Evolutionary conservation across 2,888 invertebrate genomes (phyloP).

Genomic region (Tillus elongatus): DNA sequence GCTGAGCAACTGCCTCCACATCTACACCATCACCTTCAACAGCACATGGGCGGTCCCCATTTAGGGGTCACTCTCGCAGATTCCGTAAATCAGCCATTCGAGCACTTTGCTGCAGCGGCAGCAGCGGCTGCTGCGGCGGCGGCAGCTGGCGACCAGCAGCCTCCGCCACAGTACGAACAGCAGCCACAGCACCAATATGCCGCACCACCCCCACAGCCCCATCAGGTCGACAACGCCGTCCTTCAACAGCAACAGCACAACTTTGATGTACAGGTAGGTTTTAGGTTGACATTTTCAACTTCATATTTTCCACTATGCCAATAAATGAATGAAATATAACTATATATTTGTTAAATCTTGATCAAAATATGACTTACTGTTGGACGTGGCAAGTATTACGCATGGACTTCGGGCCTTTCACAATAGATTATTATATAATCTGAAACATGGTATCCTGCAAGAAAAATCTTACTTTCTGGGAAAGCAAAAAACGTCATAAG

Average conservation of each 20-base stretch:
- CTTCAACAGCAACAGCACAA: conserved; percentile 59
- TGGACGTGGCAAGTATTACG: too few species aligned
- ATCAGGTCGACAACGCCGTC: conserved; percentile 41
- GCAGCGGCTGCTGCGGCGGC: conserved; percentile 27
- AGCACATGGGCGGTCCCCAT: conserved; percentile 41
- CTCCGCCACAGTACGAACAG: conserved; percentile 41
- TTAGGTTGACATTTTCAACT: not conserved
- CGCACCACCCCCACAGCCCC: conserved; percentile 38
- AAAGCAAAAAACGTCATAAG: too few species aligned
- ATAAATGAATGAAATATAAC: conserved; percentile 9
- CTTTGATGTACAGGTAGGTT: conserved; percentile 69
- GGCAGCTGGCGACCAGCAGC: conserved; percentile 35
- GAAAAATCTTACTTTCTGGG: too few species aligned
- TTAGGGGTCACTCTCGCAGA: conserved; percentile 40
- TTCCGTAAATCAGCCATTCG: conserved; percentile 42
- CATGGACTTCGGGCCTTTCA: too few species aligned
- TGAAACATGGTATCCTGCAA: too few species aligned
- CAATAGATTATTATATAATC: too few species aligned
- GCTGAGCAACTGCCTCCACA: conserved; percentile 46
- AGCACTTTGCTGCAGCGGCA: conserved; percentile 36
- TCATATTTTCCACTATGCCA: conserved; percentile 11
- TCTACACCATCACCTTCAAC: conserved; percentile 36
- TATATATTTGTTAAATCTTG: too few species aligned
- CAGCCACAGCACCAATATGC: conserved; percentile 34
- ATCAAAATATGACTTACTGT: too few species aligned